Base-by-base conservation (phyloP, 2,888 invertebrate species). In the Drosophila birchii region DNA sequence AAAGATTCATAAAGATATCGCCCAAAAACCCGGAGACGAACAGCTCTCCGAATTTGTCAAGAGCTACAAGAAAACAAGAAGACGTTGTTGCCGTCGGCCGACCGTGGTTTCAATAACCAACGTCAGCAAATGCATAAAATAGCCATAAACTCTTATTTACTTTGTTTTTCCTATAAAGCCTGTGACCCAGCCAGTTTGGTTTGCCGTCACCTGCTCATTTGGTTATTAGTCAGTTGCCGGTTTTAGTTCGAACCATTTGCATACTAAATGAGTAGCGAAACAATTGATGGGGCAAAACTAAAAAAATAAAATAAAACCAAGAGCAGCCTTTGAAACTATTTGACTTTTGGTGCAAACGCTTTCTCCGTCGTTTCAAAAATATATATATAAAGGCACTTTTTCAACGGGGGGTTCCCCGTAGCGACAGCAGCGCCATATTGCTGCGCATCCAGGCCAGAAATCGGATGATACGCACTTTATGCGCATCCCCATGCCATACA, bases 401-500 rank as follows among this genome's bases (percentile, higher is more conserved):
- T 34, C 8, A 23, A 20, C 39, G 11, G 8, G 79, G 71, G 64
- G 63, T 70, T 76, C 75, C 78, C 71, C 63, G 20, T 20, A 29
- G 18, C 49, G 49, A 71, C 78, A 67, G 69, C 58, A 63, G 76
- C 89, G 89, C 90, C 90, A 89, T 90, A 78, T 86, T 90, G 87
- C 75, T 74, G 67, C 67, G 67, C 67, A 69, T 68, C 57, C 47
- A 41, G 49, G 41, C 43, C 45, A 68, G 62, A 62, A 70, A 41
- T 49, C 57, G 16, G 29, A 49, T 41, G 69, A 73, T 51, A 70
- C 44, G 61, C 59, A 75, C 62, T 63, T 84, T 84, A 76, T 69
- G 72, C 55, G 69, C 60, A 59, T 38, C 66, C 59, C 60, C 56
- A 56, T 43, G 44, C 45, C 26, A 55, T 7, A 39, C 38, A 36